Conservation (phyloP, 2,888 invertebrate genomes). For the Synanthedon formicaeformis region DNA sequence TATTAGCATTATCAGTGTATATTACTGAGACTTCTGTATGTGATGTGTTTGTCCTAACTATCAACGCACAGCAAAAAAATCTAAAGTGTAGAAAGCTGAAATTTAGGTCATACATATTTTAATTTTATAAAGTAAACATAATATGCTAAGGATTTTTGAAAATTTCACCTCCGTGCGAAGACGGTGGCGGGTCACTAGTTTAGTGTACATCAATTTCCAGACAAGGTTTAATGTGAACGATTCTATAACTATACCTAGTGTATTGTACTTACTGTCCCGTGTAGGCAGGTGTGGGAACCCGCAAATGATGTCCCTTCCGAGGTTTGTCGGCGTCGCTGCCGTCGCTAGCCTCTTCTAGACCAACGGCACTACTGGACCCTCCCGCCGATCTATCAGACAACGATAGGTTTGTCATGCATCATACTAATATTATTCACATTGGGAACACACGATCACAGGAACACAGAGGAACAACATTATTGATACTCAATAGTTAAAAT, state of each 20-base stretch:
- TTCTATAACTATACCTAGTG: neutral
- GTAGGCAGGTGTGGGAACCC: conserved; percentile 53
- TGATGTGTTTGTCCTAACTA: no score
- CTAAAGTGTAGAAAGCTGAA: no score
- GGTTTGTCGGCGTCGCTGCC: conserved; percentile 61
- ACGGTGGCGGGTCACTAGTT: neutral
- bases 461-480: no score
- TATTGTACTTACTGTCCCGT: conserved; percentile 46
- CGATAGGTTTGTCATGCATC: neutral
- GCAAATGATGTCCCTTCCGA: conserved; percentile 40
- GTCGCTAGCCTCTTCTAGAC: conserved; percentile 56
- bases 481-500: no score
- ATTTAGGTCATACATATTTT: no score
- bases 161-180: neutral
- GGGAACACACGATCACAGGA: no score
- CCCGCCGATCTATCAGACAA: conserved; percentile 41
- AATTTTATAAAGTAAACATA: no score
- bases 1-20: no score
- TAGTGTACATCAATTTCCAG: no score
- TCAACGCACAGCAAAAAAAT: no score
- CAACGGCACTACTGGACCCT: conserved; percentile 29
- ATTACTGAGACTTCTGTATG: no score
- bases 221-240: neutral
- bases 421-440: neutral
- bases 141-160: no score